These are phyloP conservation scores for Esox niger DNA, from an alignment of 2,113 vertebrate species.

Conservation along the genomic window DNA sequence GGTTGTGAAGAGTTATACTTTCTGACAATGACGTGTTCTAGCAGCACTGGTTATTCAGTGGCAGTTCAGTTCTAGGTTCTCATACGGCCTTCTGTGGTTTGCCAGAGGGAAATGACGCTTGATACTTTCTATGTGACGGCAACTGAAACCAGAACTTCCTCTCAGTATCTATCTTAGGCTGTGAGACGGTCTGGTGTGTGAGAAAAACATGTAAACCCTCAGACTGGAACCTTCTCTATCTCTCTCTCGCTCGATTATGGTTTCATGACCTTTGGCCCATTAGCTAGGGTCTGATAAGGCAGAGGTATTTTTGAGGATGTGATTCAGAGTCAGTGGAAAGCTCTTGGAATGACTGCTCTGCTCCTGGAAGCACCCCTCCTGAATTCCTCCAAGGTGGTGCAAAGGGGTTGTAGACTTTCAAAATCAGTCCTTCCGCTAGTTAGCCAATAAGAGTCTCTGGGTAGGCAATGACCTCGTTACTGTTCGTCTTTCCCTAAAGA, in stretches of 20 bases:
- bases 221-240: no score
- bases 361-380: slow-evolving; percentile 37
- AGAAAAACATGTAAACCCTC: not conserved
- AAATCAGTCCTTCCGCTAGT: slow-evolving; percentile 23
- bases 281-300: slow-evolving; percentile 49
- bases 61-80: slow-evolving; percentile 34
- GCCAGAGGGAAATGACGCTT: slow-evolving; percentile 28
- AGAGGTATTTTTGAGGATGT: slow-evolving; percentile 21
- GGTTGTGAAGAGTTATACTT: slow-evolving; percentile 14
- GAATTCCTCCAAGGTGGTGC: slow-evolving; percentile 55
- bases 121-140: slow-evolving; percentile 12
- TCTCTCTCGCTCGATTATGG: slow-evolving; percentile 23
- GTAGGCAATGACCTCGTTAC: slow-evolving; percentile 34
- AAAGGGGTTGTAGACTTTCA: slow-evolving; percentile 21
- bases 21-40: slow-evolving; percentile 11
- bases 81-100: slow-evolving; percentile 36
- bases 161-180: slow-evolving; percentile 41
- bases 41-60: slow-evolving; percentile 39
- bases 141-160: slow-evolving; percentile 27
- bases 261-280: slow-evolving; percentile 38
- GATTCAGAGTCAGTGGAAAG: slow-evolving; percentile 18
- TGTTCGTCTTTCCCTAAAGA: not conserved
- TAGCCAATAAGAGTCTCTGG: slow-evolving; percentile 30
- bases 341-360: slow-evolving; percentile 39
- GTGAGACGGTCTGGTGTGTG: slow-evolving; percentile 8